Evolutionary conservation across 2,888 invertebrate genomes (phyloP).

Genomic region (Pomacea canaliculata): DNA sequence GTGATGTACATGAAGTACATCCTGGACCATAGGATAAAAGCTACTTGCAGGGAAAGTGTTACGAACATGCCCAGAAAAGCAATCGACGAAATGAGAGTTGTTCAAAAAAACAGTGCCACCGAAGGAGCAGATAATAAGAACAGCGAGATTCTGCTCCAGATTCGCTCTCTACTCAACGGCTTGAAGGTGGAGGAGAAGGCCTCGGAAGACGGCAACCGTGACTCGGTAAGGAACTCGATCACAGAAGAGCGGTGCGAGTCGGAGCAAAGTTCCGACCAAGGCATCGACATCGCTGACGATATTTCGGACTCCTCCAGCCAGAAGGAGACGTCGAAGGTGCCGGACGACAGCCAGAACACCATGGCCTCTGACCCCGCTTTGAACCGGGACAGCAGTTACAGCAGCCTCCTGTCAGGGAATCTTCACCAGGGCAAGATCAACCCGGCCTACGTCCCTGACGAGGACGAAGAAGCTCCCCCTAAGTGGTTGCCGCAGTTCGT

Average conservation of each 20-base stretch:
- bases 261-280: constrained; percentile 33
- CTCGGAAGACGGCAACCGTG: neutral
- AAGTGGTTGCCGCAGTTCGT: constrained; percentile 25
- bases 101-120: neutral
- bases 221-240: constrained; percentile 13
- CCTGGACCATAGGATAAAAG: constrained; percentile 39
- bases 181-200: constrained; percentile 13
- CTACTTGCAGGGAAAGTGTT: constrained; percentile 5
- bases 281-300: constrained; percentile 34
- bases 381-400: constrained; percentile 20
- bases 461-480: constrained; percentile 24
- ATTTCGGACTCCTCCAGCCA: constrained; percentile 26
- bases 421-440: constrained; percentile 20
- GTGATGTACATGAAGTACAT: constrained; percentile 58
- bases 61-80: neutral
- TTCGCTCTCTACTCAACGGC: neutral
- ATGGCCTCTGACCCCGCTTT: neutral
- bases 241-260: constrained; percentile 27
- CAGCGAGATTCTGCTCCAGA: constrained; percentile 10
- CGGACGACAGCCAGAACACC: neutral
- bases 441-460: constrained; percentile 30
- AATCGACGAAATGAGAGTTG: neutral
- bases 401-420: constrained; percentile 16
- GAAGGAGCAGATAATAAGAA: neutral
- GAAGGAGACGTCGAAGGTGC: neutral